Percentiles rank a stretch among this genome's conserved stretches.
These are phyloP conservation scores for Cassiopea xamachana DNA, from an alignment of 30 jellyfish, hydroid and myxozoan genomes.

Conservation along the genomic window DNA sequence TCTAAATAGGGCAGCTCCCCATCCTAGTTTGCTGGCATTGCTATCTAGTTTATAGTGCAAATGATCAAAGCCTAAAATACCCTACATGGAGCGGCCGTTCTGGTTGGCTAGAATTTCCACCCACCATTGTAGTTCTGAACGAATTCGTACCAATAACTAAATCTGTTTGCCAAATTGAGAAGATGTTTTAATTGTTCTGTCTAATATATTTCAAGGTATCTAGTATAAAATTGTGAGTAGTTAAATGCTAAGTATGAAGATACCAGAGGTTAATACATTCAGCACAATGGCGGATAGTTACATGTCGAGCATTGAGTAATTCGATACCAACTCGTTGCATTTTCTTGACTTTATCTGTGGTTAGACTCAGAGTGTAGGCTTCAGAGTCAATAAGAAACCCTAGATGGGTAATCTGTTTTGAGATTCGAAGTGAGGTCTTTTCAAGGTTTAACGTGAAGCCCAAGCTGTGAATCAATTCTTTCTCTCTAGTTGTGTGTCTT, in stretches of 20 bases:
- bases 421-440: not conserved
- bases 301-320: not conserved
- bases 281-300: not conserved
- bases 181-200: slow-evolving; percentile 2
- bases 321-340: not conserved
- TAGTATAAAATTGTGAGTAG: slow-evolving; percentile 3
- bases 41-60: not conserved
- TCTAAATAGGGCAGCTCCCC: slow-evolving; percentile 13
- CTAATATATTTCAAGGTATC: slow-evolving; percentile 4
- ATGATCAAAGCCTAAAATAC: not conserved
- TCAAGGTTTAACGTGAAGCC: slow-evolving; percentile 12
- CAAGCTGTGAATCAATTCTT: not conserved
- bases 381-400: slow-evolving; percentile 19
- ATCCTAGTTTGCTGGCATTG: slow-evolving; percentile 2
- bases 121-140: slow-evolving; percentile 10
- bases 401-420: not conserved
- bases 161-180: not conserved
- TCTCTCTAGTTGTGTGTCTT: slow-evolving; percentile 1
- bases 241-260: not conserved
- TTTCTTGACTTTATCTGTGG: slow-evolving; percentile 2
- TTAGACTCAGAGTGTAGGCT: slow-evolving; percentile 17
- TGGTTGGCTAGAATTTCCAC: not conserved
- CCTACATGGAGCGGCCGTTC: not conserved
- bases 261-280: not conserved
- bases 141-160: not conserved